Evolutionary conservation across 2,113 vertebrate genomes (phyloP).

Genomic region (Pavo muticus): DNA sequence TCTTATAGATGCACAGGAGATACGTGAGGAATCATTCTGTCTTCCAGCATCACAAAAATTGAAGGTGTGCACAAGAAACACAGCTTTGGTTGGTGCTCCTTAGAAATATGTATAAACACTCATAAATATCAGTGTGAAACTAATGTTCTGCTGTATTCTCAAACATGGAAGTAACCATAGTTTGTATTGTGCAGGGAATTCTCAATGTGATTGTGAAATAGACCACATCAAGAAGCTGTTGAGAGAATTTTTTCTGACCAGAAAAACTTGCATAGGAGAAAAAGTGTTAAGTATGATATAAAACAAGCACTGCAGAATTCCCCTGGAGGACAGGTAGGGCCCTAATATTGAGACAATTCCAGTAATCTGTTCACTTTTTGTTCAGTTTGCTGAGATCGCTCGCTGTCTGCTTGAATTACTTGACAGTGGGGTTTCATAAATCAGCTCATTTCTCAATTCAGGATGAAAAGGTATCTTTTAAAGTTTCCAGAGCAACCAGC

Average conservation of each 20-base stretch:
- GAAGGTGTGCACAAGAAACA: background rate
- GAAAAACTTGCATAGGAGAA: background rate
- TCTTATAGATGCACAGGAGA: background rate
- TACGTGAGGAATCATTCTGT: background rate
- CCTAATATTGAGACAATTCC: background rate
- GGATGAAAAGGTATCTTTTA: background rate
- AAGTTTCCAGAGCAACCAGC: conserved; percentile 32
- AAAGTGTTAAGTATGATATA: background rate
- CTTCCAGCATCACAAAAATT: background rate
- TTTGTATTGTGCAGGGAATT: background rate
- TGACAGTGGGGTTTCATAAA: background rate
- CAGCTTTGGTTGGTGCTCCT: background rate
- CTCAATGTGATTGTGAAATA: background rate
- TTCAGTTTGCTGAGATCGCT: background rate
- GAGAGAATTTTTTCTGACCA: background rate
- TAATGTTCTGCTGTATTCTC: background rate
- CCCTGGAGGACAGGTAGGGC: background rate
- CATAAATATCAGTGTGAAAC: background rate
- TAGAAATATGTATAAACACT: background rate
- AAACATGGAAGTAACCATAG: background rate
- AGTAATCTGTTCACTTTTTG: background rate
- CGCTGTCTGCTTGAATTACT: background rate
- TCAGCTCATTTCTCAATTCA: background rate
- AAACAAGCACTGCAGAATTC: background rate
- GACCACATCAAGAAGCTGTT: background rate